Evolutionary conservation across 2,113 vertebrate genomes (phyloP).

Genomic region (Oxygymnocypris stewartii): DNA sequence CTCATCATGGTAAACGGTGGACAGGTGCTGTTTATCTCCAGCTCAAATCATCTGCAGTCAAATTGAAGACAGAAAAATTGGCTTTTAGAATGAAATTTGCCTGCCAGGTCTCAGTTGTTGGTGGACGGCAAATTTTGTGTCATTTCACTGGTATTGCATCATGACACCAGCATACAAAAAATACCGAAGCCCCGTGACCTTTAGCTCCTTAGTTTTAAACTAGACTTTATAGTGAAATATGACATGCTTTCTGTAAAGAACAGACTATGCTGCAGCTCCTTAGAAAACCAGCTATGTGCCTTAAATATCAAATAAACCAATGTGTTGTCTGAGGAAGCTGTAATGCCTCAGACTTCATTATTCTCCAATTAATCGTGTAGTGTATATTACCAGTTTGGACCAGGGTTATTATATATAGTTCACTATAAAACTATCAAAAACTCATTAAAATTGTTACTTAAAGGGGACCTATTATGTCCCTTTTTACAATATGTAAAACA

Average conservation of each 20-base stretch:
- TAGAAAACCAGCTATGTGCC: background rate
- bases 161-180: slow-evolving; percentile 14
- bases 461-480: too few relatives aligned
- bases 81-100: slow-evolving; percentile 67
- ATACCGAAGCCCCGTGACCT: background rate
- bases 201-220: background rate
- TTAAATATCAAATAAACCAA: background rate
- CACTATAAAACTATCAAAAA: too few relatives aligned
- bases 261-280: background rate
- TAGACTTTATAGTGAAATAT: background rate
- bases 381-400: too few relatives aligned
- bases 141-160: slow-evolving; percentile 35
- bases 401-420: too few relatives aligned
- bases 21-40: slow-evolving; percentile 71
- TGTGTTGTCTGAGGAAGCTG: background rate
- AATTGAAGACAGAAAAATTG: slow-evolving; percentile 75
- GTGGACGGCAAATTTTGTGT: slow-evolving; percentile 47
- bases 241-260: background rate
- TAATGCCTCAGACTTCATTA: background rate
- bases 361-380: background rate
- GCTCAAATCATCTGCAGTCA: slow-evolving; percentile 63
- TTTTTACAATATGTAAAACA: too few relatives aligned
- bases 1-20: slow-evolving; percentile 36
- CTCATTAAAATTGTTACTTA: too few relatives aligned
- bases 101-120: slow-evolving; percentile 40